Conservation (phyloP, 2,888 invertebrate genomes). For the Hemicrepidius hirtus region DNA sequence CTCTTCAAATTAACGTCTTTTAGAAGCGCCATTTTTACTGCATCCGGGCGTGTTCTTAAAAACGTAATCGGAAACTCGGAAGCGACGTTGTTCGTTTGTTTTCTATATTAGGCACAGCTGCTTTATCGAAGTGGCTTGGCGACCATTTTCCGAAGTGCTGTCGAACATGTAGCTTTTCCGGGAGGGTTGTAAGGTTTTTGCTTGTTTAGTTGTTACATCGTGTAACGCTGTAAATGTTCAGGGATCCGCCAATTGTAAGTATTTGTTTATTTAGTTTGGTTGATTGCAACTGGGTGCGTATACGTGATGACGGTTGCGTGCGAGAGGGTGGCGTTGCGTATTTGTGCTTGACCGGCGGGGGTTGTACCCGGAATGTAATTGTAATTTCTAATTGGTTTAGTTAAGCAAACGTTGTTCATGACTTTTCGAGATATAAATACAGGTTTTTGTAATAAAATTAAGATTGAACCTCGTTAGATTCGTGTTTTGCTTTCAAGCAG, state of each 20-base stretch:
- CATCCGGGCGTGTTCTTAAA: slow-evolving; percentile 48
- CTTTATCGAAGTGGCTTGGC: slow-evolving; percentile 68
- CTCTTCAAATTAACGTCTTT: slow-evolving; percentile 50
- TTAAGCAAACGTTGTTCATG: neutral
- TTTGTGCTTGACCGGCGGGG: slow-evolving; percentile 47
- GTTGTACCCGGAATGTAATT: slow-evolving; percentile 14
- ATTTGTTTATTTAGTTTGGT: slow-evolving; percentile 33
- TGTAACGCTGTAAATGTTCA: slow-evolving; percentile 39
- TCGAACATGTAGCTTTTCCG: slow-evolving; percentile 67
- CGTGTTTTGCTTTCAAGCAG: neutral
- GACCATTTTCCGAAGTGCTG: slow-evolving; percentile 71
- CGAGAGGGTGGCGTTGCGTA: slow-evolving; percentile 55
- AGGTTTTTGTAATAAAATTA: neutral
- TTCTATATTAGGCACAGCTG: slow-evolving; percentile 63
- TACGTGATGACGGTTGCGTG: slow-evolving; percentile 58
- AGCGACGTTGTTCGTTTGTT: slow-evolving; percentile 44
- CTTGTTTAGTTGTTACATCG: slow-evolving; percentile 26
- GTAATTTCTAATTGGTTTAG: slow-evolving; percentile 14
- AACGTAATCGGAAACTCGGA: slow-evolving; percentile 34
- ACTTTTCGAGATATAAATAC: neutral
- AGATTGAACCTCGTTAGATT: neutral
- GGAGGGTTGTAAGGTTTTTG: slow-evolving; percentile 55
- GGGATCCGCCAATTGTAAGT: slow-evolving; percentile 39
- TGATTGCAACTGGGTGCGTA: slow-evolving; percentile 25
- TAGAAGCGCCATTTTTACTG: slow-evolving; percentile 55